Percentiles rank a stretch among this genome's conserved stretches.
These are phyloP conservation scores for Anthrax anthrax DNA, from an alignment of 2,888 invertebrate genomes.

Conservation along the genomic window DNA sequence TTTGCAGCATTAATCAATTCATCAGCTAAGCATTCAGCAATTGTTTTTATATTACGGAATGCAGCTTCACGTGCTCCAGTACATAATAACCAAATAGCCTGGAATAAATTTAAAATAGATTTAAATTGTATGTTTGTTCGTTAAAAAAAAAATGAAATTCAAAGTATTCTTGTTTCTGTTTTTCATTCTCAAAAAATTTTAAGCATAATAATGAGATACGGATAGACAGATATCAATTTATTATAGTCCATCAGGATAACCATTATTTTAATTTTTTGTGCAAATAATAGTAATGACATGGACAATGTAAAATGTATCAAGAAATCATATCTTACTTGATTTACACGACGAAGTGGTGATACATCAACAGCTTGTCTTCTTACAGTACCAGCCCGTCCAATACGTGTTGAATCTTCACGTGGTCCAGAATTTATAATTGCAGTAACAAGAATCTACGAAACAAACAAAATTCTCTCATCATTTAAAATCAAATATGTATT, in stretches of 20 bases:
- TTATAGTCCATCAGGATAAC: conserved; percentile 18
- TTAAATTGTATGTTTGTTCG: background rate
- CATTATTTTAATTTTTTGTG: conserved; percentile 7
- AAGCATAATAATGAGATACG: background rate
- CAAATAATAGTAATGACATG: conserved; percentile 13
- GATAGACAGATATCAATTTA: background rate
- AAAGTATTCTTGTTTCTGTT: background rate
- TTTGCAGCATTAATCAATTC: conserved; percentile 99
- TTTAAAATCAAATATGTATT: background rate
- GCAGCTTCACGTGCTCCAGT: conserved; percentile 98
- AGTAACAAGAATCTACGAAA: conserved; percentile 65
- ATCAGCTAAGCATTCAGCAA: conserved; percentile 99
- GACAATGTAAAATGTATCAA: background rate
- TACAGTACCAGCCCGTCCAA: conserved; percentile 99
- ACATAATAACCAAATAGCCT: conserved; percentile 96
- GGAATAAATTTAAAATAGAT: too few relatives aligned
- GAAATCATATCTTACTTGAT: conserved; percentile 45
- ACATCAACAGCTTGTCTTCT: conserved; percentile 99
- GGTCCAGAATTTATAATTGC: conserved; percentile 99
- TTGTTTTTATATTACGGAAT: conserved; percentile 99
- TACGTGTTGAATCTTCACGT: conserved; percentile 98
- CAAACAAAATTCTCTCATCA: background rate
- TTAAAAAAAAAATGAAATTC: too few relatives aligned
- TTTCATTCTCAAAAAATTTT: conserved; percentile 5
- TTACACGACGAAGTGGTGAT: conserved; percentile 93